Evolutionary conservation across 2,113 vertebrate genomes (phyloP).

Genomic region (Eudyptes chrysolophus): DNA sequence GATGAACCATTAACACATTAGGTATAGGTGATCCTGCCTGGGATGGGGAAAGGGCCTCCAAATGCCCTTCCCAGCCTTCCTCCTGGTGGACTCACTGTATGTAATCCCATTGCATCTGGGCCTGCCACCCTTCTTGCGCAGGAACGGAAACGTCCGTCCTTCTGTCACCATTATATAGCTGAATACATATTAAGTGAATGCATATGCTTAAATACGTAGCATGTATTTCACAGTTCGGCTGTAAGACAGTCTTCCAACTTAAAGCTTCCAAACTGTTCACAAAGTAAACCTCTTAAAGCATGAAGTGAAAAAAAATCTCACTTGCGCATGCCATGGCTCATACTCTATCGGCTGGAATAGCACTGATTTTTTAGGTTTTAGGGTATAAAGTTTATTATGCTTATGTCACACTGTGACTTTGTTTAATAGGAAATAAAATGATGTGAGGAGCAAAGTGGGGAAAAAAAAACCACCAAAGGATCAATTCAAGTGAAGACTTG

Average conservation of each 20-base stretch:
- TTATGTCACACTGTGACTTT: neutral
- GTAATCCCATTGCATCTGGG: neutral
- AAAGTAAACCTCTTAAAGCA: neutral
- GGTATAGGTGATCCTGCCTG: neutral
- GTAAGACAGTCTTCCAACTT: neutral
- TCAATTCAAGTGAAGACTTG: neutral
- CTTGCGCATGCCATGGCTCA: neutral
- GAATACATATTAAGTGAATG: neutral
- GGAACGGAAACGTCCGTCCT: neutral
- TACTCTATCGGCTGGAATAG: neutral
- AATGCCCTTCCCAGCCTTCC: neutral
- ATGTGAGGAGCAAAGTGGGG: neutral
- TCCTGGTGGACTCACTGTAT: neutral
- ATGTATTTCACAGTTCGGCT: neutral
- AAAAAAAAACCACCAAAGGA: neutral
- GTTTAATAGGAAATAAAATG: conserved; percentile 7
- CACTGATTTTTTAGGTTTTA: neutral
- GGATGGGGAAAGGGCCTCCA: neutral
- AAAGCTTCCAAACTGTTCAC: neutral
- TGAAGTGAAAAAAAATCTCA: neutral
- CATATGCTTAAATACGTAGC: neutral
- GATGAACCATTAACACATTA: neutral
- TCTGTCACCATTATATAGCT: neutral
- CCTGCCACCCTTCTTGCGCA: neutral
- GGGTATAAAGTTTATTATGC: neutral